phyloP scores from a whole-genome alignment of 2,888 invertebrate genomes.

The Dastarcus helophoroides region DNA sequence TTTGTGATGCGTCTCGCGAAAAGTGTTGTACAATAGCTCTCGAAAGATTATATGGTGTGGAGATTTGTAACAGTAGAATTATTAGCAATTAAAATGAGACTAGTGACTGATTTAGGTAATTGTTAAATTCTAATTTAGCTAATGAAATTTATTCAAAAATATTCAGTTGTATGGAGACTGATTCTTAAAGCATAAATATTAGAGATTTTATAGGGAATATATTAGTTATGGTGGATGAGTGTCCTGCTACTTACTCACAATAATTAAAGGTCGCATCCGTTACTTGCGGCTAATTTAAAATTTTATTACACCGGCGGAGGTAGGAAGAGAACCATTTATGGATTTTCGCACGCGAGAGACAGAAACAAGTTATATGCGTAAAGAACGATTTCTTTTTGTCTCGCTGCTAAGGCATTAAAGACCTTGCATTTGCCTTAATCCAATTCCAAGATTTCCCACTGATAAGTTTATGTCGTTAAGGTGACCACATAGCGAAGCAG shows the following conservation, averaged over 20 bases:
- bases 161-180: constrained; percentile 26
- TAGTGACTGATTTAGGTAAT: constrained; percentile 10
- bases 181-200: constrained; percentile 27
- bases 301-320: constrained; percentile 14
- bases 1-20: too few relatives aligned
- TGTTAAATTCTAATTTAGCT: constrained; percentile 15
- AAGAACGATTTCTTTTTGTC: constrained; percentile 25
- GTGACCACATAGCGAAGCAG: constrained; percentile 32
- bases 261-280: constrained; percentile 32
- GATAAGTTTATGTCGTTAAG: constrained; percentile 33
- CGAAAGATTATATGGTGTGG: too few relatives aligned
- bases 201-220: constrained; percentile 31
- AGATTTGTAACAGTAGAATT: too few relatives aligned
- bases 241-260: constrained; percentile 30
- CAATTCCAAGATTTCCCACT: constrained; percentile 31
- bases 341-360: constrained; percentile 13
- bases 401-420: constrained; percentile 26
- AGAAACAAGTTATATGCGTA: constrained; percentile 20
- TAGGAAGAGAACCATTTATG: constrained; percentile 4
- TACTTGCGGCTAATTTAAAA: constrained; percentile 27
- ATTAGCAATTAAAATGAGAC: too few relatives aligned
- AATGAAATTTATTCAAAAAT: constrained; percentile 21
- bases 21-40: too few relatives aligned
- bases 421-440: constrained; percentile 31
- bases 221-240: constrained; percentile 31